These are phyloP conservation scores for Scaptomyza hsui DNA, from an alignment of 1,140 invertebrate species.

Conservation along the genomic window DNA sequence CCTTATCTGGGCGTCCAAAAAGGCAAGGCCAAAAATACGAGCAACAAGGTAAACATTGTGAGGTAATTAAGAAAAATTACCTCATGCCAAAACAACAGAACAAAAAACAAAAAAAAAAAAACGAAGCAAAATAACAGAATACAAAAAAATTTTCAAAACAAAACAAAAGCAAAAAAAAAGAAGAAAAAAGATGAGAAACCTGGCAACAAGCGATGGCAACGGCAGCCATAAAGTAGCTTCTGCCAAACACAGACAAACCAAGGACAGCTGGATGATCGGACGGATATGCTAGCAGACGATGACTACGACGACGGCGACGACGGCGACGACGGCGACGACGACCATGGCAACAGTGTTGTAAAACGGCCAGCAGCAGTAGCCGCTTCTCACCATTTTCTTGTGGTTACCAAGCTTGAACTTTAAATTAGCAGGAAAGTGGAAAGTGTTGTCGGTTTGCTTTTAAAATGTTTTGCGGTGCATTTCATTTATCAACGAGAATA, in stretches of 20 bases:
- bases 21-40: slow-evolving; percentile 51
- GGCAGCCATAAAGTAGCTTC: slow-evolving; percentile 65
- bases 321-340: neutral
- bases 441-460: slow-evolving; percentile 82
- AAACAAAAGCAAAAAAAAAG: slow-evolving; percentile 37
- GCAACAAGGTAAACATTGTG: slow-evolving; percentile 81
- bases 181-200: slow-evolving; percentile 29
- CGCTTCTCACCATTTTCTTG: slow-evolving; percentile 58
- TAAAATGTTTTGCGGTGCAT: slow-evolving; percentile 80
- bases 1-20: slow-evolving; percentile 63
- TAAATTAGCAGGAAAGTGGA: slow-evolving; percentile 82
- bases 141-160: slow-evolving; percentile 43
- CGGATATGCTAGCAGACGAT: neutral
- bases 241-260: slow-evolving; percentile 42
- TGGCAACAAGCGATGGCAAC: slow-evolving; percentile 32
- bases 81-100: slow-evolving; percentile 44
- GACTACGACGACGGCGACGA: too few species aligned
- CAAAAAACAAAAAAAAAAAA: slow-evolving; percentile 28
- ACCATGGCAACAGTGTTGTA: slow-evolving; percentile 26
- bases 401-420: slow-evolving; percentile 74
- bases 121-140: slow-evolving; percentile 17
- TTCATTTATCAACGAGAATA: slow-evolving; percentile 78
- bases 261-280: slow-evolving; percentile 23
- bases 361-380: slow-evolving; percentile 4
- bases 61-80: slow-evolving; percentile 83